Conservation (phyloP, 2,888 invertebrate species). For the Drosophila cognata region DNA sequence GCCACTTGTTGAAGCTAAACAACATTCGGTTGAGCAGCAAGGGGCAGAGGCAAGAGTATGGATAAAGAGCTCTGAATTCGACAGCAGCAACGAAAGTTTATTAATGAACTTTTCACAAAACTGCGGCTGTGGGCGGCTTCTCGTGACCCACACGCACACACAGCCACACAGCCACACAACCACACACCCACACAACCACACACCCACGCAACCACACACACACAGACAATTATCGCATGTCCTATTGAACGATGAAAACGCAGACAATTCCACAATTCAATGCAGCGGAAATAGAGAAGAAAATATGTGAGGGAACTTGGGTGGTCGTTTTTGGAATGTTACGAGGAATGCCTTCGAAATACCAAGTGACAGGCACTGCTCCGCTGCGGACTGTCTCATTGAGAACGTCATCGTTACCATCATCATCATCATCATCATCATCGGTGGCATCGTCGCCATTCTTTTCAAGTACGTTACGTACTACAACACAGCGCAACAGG, state of each 20-base stretch:
- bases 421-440: constrained; percentile 41
- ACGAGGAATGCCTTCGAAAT: constrained; percentile 71
- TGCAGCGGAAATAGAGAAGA: constrained; percentile 48
- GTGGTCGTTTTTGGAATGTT: constrained; percentile 60
- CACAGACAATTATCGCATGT: constrained; percentile 44
- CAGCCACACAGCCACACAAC: constrained; percentile 26
- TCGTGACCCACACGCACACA: constrained; percentile 35
- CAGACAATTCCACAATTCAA: constrained; percentile 59
- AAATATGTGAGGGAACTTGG: constrained; percentile 10
- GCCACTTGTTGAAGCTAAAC: constrained; percentile 75
- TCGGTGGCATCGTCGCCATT: constrained; percentile 56
- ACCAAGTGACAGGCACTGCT: constrained; percentile 55
- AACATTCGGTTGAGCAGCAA: constrained; percentile 27
- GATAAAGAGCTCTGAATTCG: constrained; percentile 65
- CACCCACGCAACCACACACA: constrained; percentile 8
- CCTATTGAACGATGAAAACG: constrained; percentile 44
- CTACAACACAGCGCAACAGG: constrained; percentile 44
- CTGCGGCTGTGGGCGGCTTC: constrained; percentile 36
- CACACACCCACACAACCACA: constrained; percentile 11
- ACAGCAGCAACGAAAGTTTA: constrained; percentile 75
- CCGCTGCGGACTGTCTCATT: constrained; percentile 48
- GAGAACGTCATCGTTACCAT: constrained; percentile 43
- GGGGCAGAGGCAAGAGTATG: constrained; percentile 5
- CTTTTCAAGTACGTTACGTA: constrained; percentile 63
- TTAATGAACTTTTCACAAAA: constrained; percentile 73